Evolutionary conservation across 1,140 invertebrate species (phyloP).

Genomic region (Papilio polyxenes): DNA sequence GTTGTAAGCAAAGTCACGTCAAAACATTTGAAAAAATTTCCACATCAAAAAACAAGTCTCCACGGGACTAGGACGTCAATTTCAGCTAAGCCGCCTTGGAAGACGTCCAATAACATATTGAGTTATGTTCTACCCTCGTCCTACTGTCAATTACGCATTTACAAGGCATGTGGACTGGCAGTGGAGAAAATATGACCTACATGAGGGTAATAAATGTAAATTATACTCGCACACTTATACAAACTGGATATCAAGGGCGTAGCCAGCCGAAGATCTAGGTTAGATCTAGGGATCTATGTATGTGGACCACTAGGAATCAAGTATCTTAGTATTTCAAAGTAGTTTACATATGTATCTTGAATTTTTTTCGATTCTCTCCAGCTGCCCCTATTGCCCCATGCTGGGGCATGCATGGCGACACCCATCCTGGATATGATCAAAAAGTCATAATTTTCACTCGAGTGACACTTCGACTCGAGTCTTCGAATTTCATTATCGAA

Average conservation of each 20-base stretch:
- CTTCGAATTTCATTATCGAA: too few relatives aligned
- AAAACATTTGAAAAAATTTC: slow-evolving; percentile 13
- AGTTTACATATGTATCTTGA: too few relatives aligned
- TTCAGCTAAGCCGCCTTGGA: slow-evolving; percentile 27
- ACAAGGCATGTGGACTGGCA: slow-evolving; percentile 26
- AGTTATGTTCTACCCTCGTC: slow-evolving; percentile 61
- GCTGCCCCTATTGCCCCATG: too few relatives aligned
- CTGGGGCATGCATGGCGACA: too few relatives aligned
- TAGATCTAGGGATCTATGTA: too few relatives aligned
- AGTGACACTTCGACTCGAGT: too few relatives aligned
- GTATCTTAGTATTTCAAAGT: too few relatives aligned
- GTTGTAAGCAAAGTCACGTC: background rate
- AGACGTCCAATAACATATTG: slow-evolving; percentile 36
- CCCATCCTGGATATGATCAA: too few relatives aligned
- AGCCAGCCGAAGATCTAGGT: too few relatives aligned
- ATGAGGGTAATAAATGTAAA: slow-evolving; percentile 10
- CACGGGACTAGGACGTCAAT: slow-evolving; percentile 36
- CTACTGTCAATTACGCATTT: slow-evolving; percentile 64
- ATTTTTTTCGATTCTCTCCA: too few relatives aligned
- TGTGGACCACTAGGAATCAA: too few relatives aligned
- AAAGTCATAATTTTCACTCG: too few relatives aligned
- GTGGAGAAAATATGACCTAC: slow-evolving; percentile 43
- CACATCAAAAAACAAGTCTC: slow-evolving; percentile 26
- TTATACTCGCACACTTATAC: background rate
- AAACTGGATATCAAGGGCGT: background rate